A percentile compares a stretch with the other conserved stretches of the same genome.
Conservation (phyloP, 2,888 invertebrate species). For the Nephrocerus scutellatus region DNA sequence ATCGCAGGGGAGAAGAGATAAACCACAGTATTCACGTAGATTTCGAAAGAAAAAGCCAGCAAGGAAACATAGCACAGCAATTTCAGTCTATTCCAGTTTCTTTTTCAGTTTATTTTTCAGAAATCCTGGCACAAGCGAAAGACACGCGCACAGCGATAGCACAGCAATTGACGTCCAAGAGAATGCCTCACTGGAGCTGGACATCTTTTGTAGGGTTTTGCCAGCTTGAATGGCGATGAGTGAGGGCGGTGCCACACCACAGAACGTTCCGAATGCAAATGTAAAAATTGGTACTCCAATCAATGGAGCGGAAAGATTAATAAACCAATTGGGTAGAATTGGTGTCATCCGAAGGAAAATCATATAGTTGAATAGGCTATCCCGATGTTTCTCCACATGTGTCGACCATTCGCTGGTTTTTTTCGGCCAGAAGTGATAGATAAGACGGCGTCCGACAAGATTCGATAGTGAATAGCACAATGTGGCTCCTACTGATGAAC, state of each 20-base stretch:
- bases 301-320: constrained; percentile 80
- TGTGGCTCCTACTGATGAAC: constrained; percentile 93
- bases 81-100: constrained; percentile 60
- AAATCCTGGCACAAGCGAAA: constrained; percentile 83
- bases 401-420: constrained; percentile 77
- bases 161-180: constrained; percentile 80
- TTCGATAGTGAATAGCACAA: constrained; percentile 91
- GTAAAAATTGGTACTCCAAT: constrained; percentile 89
- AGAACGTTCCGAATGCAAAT: constrained; percentile 92
- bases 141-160: constrained; percentile 67
- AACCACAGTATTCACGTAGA: too few species aligned
- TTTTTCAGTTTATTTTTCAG: constrained; percentile 71
- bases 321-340: constrained; percentile 96
- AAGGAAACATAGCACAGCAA: too few species aligned
- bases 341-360: constrained; percentile 96
- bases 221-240: constrained; percentile 97
- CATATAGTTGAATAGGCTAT: constrained; percentile 90
- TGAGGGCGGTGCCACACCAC: constrained; percentile 94
- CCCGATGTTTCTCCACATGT: constrained; percentile 76
- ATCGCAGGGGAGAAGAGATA: too few species aligned
- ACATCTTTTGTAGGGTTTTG: constrained; percentile 87
- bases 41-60: too few species aligned
- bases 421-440: constrained; percentile 82
- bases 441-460: constrained; percentile 76
- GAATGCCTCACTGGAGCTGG: constrained; percentile 79